Evolutionary conservation across 2,888 invertebrate genomes (phyloP), one percentile per base, ranked within the genome.

Genomic region (Polymixis flavicincta): DNA sequence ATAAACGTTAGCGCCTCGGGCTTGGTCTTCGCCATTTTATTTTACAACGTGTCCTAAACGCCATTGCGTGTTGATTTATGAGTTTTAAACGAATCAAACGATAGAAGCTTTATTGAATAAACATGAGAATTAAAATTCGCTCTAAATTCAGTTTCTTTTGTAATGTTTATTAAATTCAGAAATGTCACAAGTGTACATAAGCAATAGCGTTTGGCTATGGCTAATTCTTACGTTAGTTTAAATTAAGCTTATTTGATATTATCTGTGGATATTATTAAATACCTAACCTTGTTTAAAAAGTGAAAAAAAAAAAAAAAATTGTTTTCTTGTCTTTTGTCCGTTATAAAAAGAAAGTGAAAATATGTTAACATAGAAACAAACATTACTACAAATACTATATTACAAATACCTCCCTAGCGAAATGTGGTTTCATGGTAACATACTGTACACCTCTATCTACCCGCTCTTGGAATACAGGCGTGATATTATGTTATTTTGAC

Each of bases 141-240:
- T 87, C 74, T 64, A 74, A 74, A 85, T 80, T 76, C 64, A 71
- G 74, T 71, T 68, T 67, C 25, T 80, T 85, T 85, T 79, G 71
- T 74, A 80, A 84, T 55, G 28, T 52, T 63, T 54, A 74, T 84
- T 28, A 70, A 65, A 74, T 72, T 78, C 54, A 59, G 37, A 80
- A 84, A 72, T 61, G 22, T 69, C 64, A 66, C 42, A 50, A 68
- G 32, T 17, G 19, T 63, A 60, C n/a, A n/a, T 50, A 67, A 61
- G 74, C 54, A 75, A 66, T 57, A 55, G 9, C 14, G 50, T 77
- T 42, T 28, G 54, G 13, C 6, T 50, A 17, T 55, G 13, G 3
- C 0, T 17, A 22, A 55, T 48, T 59, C 11, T 50, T 25, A 7
- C 25, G 22, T 65, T 28, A 48, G 8, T 11, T 11, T 11, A 13